A percentile compares a stretch with the other conserved stretches of the same genome.
These are phyloP conservation scores for Smutsia temminckii DNA, from an alignment of 2,797 vertebrate genomes.

Conservation along the genomic window DNA sequence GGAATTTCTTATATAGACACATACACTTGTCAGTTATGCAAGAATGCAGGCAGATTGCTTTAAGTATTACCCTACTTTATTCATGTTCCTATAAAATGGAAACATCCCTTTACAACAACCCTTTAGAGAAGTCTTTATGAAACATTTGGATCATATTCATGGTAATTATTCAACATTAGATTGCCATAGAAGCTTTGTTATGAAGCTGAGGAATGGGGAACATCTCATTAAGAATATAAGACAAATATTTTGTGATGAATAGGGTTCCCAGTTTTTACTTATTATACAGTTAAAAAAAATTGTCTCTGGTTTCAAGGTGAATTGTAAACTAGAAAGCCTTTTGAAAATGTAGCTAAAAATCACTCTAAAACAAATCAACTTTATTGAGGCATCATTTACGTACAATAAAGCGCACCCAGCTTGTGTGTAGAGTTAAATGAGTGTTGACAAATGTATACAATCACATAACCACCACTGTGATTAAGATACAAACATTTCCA, in stretches of 20 bases:
- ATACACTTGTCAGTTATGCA: background rate
- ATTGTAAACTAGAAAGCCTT: background rate
- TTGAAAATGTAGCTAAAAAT: background rate
- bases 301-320: background rate
- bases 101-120: background rate
- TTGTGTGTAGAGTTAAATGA: background rate
- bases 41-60: background rate
- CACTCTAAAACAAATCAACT: background rate
- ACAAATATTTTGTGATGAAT: conserved; percentile 32
- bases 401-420: background rate
- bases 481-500: background rate
- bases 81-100: background rate
- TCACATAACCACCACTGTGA: background rate
- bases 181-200: conserved; percentile 45
- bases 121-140: conserved; percentile 48
- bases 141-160: conserved; percentile 57
- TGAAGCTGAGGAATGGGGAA: conserved; percentile 41
- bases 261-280: background rate
- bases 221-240: conserved; percentile 47
- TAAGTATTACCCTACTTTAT: background rate
- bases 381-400: background rate
- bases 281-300: conserved; percentile 23
- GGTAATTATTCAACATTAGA: conserved; percentile 49
- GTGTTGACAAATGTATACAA: background rate
- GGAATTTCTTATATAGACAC: background rate